Conservation (phyloP, 2,797 vertebrate genomes). For the Telmatherina bonti region DNA sequence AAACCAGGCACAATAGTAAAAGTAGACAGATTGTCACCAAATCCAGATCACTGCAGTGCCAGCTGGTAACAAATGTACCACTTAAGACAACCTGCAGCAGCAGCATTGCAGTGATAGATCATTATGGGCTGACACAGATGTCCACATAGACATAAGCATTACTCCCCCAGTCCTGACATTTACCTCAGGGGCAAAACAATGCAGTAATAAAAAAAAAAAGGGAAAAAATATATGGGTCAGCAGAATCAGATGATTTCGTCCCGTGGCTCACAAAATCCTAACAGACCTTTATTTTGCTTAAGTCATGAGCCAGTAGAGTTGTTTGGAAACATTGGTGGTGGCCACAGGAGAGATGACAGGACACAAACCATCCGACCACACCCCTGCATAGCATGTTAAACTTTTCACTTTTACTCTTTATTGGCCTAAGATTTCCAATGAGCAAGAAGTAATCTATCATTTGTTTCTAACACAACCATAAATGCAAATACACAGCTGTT, state of each 20-base stretch:
- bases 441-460: slow-evolving; percentile 16
- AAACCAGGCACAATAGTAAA: slow-evolving; percentile 27
- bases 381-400: slow-evolving; percentile 37
- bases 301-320: slow-evolving; percentile 71
- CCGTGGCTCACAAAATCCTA: slow-evolving; percentile 56
- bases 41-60: neutral
- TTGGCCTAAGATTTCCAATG: slow-evolving; percentile 16
- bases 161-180: slow-evolving; percentile 28
- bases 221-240: slow-evolving; percentile 69
- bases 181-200: slow-evolving; percentile 52
- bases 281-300: slow-evolving; percentile 57
- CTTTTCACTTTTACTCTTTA: slow-evolving; percentile 11
- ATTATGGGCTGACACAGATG: slow-evolving; percentile 19
- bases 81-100: slow-evolving; percentile 4
- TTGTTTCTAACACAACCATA: slow-evolving; percentile 14
- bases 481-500: slow-evolving; percentile 34
- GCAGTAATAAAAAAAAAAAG: slow-evolving; percentile 44
- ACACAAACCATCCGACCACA: slow-evolving; percentile 51
- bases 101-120: slow-evolving; percentile 1
- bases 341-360: slow-evolving; percentile 44
- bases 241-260: slow-evolving; percentile 64
- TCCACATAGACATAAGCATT: slow-evolving; percentile 26
- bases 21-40: neutral
- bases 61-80: neutral
- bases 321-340: slow-evolving; percentile 56